Percentiles rank a stretch among this genome's conserved stretches.
Conservation (phyloP, 2,113 vertebrate species). For the Saguinus midas region DNA sequence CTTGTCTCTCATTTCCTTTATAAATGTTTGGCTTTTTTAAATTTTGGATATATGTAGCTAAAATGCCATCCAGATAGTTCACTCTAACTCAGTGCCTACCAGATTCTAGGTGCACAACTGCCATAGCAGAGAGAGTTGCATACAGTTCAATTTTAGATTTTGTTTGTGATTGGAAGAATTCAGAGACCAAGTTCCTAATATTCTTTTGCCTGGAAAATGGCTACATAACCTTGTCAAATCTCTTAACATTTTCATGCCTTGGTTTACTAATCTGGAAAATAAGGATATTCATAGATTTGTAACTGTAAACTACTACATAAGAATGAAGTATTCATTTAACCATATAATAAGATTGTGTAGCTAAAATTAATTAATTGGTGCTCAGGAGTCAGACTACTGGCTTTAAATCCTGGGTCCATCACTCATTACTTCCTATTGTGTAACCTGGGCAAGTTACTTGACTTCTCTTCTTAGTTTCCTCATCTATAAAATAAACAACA, state of each 20-base stretch:
- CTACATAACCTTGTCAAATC: not conserved
- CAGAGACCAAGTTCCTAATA: not conserved
- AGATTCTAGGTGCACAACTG: not conserved
- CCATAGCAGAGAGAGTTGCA: not conserved
- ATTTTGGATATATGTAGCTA: too few species aligned
- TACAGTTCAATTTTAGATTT: not conserved
- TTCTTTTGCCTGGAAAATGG: not conserved
- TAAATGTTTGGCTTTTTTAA: not conserved
- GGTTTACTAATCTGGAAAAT: not conserved
- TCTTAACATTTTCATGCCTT: not conserved
- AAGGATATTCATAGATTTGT: not conserved
- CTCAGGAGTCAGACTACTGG: not conserved
- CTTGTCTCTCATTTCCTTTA: not conserved
- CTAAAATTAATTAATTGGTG: not conserved
- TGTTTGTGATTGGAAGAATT: not conserved
- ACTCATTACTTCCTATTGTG: not conserved
- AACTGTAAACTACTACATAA: not conserved
- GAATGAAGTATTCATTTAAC: not conserved
- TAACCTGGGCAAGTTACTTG: not conserved
- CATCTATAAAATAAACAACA: not conserved
- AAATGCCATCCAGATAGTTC: too few species aligned
- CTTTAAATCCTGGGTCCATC: not conserved
- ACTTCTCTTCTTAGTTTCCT: conserved; percentile 41
- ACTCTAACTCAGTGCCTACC: not conserved
- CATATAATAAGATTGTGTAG: too few species aligned